phyloP scores from a whole-genome alignment of 2,888 invertebrate species.

The Antheraea yamamai region DNA sequence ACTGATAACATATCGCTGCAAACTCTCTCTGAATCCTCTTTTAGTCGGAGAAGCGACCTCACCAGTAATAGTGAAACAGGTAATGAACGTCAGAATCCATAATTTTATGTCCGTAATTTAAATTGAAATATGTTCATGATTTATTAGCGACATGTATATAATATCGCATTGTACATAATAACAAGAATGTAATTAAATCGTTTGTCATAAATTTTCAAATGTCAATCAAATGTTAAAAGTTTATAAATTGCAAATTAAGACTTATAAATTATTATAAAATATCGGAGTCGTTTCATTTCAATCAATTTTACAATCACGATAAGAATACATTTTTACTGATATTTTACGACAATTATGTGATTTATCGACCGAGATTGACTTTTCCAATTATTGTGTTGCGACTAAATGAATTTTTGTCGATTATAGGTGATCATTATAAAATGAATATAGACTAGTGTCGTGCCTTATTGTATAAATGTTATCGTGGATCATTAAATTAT shows the following conservation, averaged over 20 bases:
- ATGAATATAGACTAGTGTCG: not conserved
- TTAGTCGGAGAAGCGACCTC: not conserved
- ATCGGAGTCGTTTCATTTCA: not conserved
- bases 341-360: not conserved
- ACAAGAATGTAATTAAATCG: not conserved
- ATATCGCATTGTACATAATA: not conserved
- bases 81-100: conserved; percentile 1
- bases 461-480: not conserved
- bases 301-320: not conserved
- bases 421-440: not conserved
- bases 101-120: not conserved
- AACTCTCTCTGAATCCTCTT: not conserved
- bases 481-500: not conserved
- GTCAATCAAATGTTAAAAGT: not conserved
- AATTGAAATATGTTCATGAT: not conserved
- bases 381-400: not conserved
- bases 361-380: not conserved
- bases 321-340: not conserved
- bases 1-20: conserved; percentile 22
- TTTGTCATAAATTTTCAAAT: not conserved
- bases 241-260: not conserved
- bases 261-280: not conserved
- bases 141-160: not conserved
- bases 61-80: not conserved
- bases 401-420: not conserved